Base-by-base conservation (phyloP, 2,113 vertebrate genomes). In the Aldabrachelys gigantea region DNA sequence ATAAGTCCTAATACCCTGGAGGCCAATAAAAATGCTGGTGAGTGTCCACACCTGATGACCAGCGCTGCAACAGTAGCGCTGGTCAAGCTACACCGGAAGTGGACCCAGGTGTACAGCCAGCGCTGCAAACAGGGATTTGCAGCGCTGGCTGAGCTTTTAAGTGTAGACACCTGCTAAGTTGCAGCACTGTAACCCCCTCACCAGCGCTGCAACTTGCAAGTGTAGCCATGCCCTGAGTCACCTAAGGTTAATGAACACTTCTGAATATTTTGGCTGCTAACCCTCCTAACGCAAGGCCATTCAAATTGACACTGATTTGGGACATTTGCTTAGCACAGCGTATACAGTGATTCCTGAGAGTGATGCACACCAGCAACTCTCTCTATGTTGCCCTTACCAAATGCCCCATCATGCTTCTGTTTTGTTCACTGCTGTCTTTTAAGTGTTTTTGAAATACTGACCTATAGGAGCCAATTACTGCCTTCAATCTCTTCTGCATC, bases 371-470 rank as follows among this genome's bases (percentile, higher is more conserved):
- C 1, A 3, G 75, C 50, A 83, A 35, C 52, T 90, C 88, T 65
- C 57, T n/a, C 82, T 92, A 80, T 38, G 80, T 41, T 89, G 85
- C 56, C 87, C 95, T 95, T 92, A 52, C 84, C 54, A 54, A 90
- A 76, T 16, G 80, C 25, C 79, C 31, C 17, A 50, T 1, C 88
- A 53, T 13, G 29, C 72, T 92, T 92, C 0, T 3, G 31, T 96
- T 96, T 92, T 57, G 29, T 94, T 83, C 56, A 35, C 75, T 87
- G 41, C n/a, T 79, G 57, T 82, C 91, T 92, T 82, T 85, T n/a
- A 88, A 93, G 86, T 85, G 85, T 79, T 83, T 93, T 90, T 92
- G 89, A 93, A 93, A 81, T 83, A 54, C 57, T 35, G 44, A 88
- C 87, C 84, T 93, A 11, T 50, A 90, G 82, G 89, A 96, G 44